Evolutionary conservation across 2,888 invertebrate genomes (phyloP), one percentile per base, ranked within the genome.

Genomic region (Microctonus aethiopoides): DNA sequence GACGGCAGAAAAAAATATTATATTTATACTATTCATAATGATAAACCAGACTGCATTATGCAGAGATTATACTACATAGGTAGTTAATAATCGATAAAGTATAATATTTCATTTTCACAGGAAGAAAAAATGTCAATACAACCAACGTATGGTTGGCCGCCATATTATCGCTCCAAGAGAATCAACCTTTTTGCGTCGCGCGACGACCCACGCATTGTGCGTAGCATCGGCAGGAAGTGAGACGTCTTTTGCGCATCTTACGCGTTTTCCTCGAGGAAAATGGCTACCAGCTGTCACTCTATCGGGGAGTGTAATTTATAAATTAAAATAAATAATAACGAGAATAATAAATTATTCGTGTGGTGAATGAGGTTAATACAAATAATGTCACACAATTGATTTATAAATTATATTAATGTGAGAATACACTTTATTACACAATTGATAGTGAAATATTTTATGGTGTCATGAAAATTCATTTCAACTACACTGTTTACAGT

Each of bases 251-350:
- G 80, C 79, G 79, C 79, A 81, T 79, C 80, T 77, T 78, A 79
- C 79, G 81, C 80, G 80, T 81, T 80, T 80, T 79, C 79, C 79
- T 73, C 67, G 78, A 79, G 76, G 80, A 84, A 84, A 84, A 84
- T 84, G 84, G 84, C 83, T 76, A 77, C 83, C 83, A 82, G 81
- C 84, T 84, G 84, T 83, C 84, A 83, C 74, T 79, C 77, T 74
- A 69, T 77, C 76, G 72, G 71, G 75, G 76, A 79, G 76, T 78
- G 72, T 76, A 74, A 76, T 74, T 62, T 13, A 32, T 60, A 32
- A 29, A 36, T 7, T 46, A 32, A 41, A 65, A 32, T 13, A 41
- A 39, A 29, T 46, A 62, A 61, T 20, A 46, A 46, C n/a, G 16
- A 36, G 62, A 26, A 7, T 22, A n/a, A 39, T 56, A 56, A 56